Base-by-base conservation (phyloP, 2,888 invertebrate species). In the Keiferia lycopersicella region DNA sequence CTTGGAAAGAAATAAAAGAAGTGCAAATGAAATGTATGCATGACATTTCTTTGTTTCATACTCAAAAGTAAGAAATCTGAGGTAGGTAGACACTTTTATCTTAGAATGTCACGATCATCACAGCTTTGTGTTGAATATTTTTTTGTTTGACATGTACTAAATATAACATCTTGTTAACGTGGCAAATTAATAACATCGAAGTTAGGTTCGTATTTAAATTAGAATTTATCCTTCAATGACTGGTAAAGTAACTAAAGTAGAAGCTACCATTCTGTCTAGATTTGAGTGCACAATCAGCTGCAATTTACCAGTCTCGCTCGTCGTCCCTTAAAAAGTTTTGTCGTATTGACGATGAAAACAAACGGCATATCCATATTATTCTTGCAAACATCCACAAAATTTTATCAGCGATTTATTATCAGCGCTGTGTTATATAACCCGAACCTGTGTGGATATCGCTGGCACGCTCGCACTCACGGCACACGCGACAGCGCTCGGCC, bases 391-490 rank as follows among this genome's bases (percentile, higher is more conserved):
- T 73, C 79, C 82, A 82, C 84, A 83, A 84, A 80, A 86, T 89
- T 88, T 90, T 90, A 89, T 90, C 91, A 87, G 87, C 85, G 81
- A 86, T 87, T 86, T 87, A 89, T 86, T 88, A 91, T 90, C 90
- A 87, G 82, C 75, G 79, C 78, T 72, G 75, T 81, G 82, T 91
- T 91, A 91, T 86, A 84, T 91, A 91, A 91, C 82, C 72, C 68
- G 77, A 77, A 76, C 76, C 75, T 73, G 82, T 77, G 79, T 76
- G 76, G 75, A 64, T 79, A 69, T 67, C 67, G 72, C 73, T 66
- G 72, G 84, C 84, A 66, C 81, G 68, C 77, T 86, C 82, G 74
- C 82, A 75, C 83, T 64, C 79, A 74, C 70, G 69, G 64, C 71
- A 71, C 68, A 66, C 69, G 67, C 68, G 26, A 41, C 66, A n/a